Percentiles rank a stretch among this genome's conserved stretches.
Evolutionary conservation across 2,113 vertebrate genomes (phyloP).

Genomic region (Hylia prasina): DNA sequence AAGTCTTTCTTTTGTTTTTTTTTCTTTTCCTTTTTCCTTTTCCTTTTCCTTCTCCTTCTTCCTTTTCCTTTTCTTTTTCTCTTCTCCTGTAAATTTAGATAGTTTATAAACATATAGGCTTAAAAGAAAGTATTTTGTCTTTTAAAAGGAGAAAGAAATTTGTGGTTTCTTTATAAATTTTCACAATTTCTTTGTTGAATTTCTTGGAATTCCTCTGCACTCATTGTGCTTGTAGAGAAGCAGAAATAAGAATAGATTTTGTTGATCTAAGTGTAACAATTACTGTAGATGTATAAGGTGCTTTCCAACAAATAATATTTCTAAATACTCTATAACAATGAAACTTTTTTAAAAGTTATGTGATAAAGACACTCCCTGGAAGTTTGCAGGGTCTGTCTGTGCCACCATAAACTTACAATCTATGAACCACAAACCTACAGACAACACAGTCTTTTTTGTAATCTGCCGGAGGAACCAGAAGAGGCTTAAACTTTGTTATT

Average conservation of each 20-base stretch:
- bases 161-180: background rate
- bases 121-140: background rate
- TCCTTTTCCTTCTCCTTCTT: background rate
- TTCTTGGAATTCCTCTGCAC: background rate
- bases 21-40: background rate
- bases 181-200: background rate
- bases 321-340: background rate
- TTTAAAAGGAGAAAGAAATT: background rate
- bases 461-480: background rate
- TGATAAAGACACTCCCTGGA: background rate
- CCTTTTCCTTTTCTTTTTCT: fast-evolving
- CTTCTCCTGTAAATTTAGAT: background rate
- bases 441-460: background rate
- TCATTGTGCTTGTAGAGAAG: background rate
- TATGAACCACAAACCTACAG: background rate
- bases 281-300: background rate
- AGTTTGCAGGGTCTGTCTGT: background rate
- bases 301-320: background rate
- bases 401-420: background rate
- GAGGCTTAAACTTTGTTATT: background rate
- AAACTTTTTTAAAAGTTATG: background rate
- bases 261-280: background rate
- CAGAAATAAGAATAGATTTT: background rate
- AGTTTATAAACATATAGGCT: background rate
- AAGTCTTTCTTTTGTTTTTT: background rate